A percentile compares a stretch with the other conserved stretches of the same genome.
These are phyloP conservation scores for Cotesia vestalis DNA, from an alignment of 1,140 invertebrate genomes.

Conservation along the genomic window DNA sequence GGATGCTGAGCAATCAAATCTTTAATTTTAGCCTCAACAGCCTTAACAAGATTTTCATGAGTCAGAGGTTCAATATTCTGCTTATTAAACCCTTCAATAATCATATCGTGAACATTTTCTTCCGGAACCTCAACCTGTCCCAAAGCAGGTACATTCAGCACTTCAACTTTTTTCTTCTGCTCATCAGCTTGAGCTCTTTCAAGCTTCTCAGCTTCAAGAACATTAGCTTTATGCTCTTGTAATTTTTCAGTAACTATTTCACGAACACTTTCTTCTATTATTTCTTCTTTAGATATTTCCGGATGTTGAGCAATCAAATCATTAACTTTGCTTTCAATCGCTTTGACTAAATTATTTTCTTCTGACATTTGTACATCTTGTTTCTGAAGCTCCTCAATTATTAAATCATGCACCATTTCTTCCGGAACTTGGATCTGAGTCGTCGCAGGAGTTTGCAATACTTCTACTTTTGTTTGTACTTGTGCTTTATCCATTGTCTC, in stretches of 20 bases:
- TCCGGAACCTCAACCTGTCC: background rate
- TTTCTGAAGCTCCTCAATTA: conserved; percentile 12
- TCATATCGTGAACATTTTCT: conserved; percentile 29
- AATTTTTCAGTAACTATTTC: conserved; percentile 24
- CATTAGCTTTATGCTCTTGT: conserved; percentile 11
- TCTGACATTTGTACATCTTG: background rate
- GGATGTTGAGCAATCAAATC: conserved; percentile 28
- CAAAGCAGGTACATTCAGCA: background rate
- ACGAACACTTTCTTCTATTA: conserved; percentile 20
- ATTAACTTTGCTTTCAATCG: conserved; percentile 10
- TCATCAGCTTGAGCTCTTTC: conserved; percentile 39
- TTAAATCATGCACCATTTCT: conserved; percentile 10
- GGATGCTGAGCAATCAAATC: conserved; percentile 22
- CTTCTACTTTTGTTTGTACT: conserved; percentile 35
- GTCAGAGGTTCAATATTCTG: conserved; percentile 18
- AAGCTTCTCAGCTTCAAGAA: conserved; percentile 31
- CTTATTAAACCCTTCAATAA: conserved; percentile 16
- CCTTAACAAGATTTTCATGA: conserved; percentile 11
- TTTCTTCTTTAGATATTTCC: conserved; percentile 4
- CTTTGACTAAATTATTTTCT: conserved; percentile 6
- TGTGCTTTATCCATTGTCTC: conserved; percentile 23
- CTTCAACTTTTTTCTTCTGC: conserved; percentile 32
- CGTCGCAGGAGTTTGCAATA: background rate
- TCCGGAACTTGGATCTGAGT: conserved; percentile 3
- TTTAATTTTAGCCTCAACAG: conserved; percentile 20